Conservation (phyloP, 2,113 vertebrate genomes). For the Cyprinodon variegatus region DNA sequence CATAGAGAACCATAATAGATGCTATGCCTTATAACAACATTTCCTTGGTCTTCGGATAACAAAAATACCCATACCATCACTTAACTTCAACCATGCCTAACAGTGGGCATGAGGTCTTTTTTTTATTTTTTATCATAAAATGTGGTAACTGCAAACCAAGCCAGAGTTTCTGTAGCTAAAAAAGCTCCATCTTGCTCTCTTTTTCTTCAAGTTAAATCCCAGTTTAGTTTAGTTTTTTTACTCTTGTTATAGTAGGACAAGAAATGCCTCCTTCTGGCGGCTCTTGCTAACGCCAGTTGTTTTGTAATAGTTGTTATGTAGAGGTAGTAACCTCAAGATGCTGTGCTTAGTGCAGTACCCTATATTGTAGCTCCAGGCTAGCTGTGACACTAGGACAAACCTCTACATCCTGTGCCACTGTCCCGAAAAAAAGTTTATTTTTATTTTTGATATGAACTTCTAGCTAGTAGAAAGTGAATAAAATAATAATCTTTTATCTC, state of each 20-base stretch:
- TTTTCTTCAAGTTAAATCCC: not conserved
- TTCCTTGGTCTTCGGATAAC: not conserved
- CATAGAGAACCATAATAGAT: not conserved
- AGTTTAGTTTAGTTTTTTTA: not conserved
- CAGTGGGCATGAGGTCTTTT: not conserved
- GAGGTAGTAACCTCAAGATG: no score
- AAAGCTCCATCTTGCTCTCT: not conserved
- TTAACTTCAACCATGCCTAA: not conserved
- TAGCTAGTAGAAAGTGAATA: no score
- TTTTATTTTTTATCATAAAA: not conserved
- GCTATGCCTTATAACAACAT: not conserved
- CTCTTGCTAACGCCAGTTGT: not conserved
- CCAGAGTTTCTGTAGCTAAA: not conserved
- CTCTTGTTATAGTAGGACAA: not conserved
- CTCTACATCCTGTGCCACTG: no score
- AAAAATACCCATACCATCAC: not conserved
- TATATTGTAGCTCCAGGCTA: no score
- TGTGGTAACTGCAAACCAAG: not conserved
- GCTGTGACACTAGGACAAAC: no score
- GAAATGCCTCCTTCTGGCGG: not conserved
- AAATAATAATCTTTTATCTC: not conserved
- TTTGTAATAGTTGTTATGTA: not conserved
- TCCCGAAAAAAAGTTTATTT: no score
- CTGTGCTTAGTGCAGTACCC: no score
- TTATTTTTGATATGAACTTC: no score